phyloP scores from a whole-genome alignment of 2,888 invertebrate genomes.

The Phaedon cochleariae region DNA sequence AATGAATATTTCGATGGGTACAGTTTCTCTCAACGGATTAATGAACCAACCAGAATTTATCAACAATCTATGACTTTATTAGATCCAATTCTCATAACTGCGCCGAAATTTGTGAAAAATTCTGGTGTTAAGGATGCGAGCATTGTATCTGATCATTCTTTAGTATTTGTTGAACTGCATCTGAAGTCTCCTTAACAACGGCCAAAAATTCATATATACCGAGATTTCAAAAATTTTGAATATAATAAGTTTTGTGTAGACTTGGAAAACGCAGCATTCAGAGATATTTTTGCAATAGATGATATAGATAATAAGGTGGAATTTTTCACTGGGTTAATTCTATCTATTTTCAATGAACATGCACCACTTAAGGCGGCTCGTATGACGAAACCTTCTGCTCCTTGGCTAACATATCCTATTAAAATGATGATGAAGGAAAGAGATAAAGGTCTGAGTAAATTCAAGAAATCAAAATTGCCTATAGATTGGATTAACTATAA shows the following conservation, averaged over 20 bases:
- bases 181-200: not conserved
- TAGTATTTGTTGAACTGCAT: constrained; percentile 4
- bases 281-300: constrained; percentile 6
- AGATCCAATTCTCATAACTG: not conserved
- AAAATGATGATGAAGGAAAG: constrained; percentile 12
- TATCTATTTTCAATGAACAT: not conserved
- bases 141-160: not conserved
- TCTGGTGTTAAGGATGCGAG: constrained; percentile 13
- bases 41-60: not conserved
- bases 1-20: constrained; percentile 3
- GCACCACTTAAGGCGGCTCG: not conserved
- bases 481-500: not conserved
- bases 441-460: constrained; percentile 8
- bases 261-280: not conserved
- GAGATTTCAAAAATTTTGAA: constrained; percentile 12
- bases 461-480: not conserved
- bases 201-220: constrained; percentile 4
- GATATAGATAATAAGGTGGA: constrained; percentile 13
- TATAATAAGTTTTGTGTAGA: constrained; percentile 14
- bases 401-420: constrained; percentile 12
- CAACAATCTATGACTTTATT: not conserved
- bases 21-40: constrained; percentile 3
- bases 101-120: constrained; percentile 1
- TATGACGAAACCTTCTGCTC: constrained; percentile 10
- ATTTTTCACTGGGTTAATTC: not conserved